Conservation (phyloP, 2,113 vertebrate species). For the Passer domesticus region DNA sequence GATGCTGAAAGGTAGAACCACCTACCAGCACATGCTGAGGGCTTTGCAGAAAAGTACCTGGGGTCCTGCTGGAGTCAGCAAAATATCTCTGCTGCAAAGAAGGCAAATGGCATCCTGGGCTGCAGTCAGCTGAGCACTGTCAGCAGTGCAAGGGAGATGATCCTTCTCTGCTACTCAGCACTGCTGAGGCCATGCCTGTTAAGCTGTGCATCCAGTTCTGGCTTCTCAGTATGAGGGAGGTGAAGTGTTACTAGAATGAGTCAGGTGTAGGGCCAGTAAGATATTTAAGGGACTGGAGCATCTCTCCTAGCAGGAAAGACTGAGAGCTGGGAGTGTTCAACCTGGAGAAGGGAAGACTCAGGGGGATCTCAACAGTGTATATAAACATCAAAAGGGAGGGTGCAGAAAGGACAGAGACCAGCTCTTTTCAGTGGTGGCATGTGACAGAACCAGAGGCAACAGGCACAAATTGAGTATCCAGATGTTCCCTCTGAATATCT, state of each 20-base stretch:
- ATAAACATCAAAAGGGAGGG: neutral
- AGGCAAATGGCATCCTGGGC: too few relatives aligned
- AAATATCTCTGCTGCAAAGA: rapidly evolving
- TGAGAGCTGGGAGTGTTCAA: neutral
- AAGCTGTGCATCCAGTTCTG: neutral
- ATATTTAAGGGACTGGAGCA: neutral
- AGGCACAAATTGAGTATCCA: neutral
- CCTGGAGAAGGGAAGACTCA: neutral
- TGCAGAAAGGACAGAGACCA: neutral
- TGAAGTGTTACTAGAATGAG: neutral
- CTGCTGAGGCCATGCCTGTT: neutral
- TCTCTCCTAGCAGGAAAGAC: neutral
- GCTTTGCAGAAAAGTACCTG: neutral
- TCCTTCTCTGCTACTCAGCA: neutral
- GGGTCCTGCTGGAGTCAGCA: neutral
- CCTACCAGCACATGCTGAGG: rapidly evolving
- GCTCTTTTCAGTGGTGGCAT: neutral
- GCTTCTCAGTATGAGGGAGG: neutral
- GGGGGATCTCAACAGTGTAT: neutral
- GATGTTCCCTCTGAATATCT: neutral
- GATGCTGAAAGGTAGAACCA: neutral
- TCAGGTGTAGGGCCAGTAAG: neutral
- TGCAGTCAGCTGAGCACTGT: neutral
- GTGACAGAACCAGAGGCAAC: neutral
- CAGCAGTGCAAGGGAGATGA: neutral